These are phyloP conservation scores for Hofmannophila pseudospretella DNA, from an alignment of 2,888 invertebrate genomes.

Conservation along the genomic window DNA sequence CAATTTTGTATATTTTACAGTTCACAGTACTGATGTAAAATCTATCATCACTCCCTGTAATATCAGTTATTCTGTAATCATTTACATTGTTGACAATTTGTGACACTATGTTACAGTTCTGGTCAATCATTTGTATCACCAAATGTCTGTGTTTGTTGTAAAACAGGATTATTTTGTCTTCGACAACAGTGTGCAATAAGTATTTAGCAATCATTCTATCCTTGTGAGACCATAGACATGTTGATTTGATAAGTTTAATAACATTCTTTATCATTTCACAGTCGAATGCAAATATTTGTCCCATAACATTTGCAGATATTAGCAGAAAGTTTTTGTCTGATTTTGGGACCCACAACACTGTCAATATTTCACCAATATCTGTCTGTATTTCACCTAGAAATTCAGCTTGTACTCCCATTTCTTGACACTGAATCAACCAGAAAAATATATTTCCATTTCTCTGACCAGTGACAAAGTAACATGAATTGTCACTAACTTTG, in stretches of 20 bases:
- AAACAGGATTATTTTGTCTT: constrained; percentile 37
- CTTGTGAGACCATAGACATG: constrained; percentile 42
- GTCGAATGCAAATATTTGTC: constrained; percentile 37
- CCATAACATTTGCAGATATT: constrained; percentile 38
- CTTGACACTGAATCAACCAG: constrained; percentile 37
- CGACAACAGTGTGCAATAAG: constrained; percentile 26
- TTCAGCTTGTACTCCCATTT: constrained; percentile 20
- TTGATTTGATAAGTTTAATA: constrained; percentile 22
- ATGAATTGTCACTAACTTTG: constrained; percentile 31
- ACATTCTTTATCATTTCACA: constrained; percentile 27
- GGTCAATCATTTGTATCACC: constrained; percentile 38
- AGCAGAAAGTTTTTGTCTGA: constrained; percentile 29
- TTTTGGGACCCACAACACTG: constrained; percentile 41
- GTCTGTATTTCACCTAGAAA: constrained; percentile 24
- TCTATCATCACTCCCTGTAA: constrained; percentile 26
- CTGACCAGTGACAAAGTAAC: constrained; percentile 55
- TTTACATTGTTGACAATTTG: constrained; percentile 47
- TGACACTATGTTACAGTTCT: constrained; percentile 31
- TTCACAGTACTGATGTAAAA: constrained; percentile 45
- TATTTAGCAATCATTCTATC: constrained; percentile 48
- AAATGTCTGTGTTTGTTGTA: constrained; percentile 60
- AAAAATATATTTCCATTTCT: constrained; percentile 46
- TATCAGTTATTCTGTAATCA: constrained; percentile 48
- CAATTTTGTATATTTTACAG: constrained; percentile 41
- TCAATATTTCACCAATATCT: constrained; percentile 34